These are phyloP conservation scores for Trichosurus vulpecula DNA, from an alignment of 2,797 vertebrate genomes.

Conservation along the genomic window DNA sequence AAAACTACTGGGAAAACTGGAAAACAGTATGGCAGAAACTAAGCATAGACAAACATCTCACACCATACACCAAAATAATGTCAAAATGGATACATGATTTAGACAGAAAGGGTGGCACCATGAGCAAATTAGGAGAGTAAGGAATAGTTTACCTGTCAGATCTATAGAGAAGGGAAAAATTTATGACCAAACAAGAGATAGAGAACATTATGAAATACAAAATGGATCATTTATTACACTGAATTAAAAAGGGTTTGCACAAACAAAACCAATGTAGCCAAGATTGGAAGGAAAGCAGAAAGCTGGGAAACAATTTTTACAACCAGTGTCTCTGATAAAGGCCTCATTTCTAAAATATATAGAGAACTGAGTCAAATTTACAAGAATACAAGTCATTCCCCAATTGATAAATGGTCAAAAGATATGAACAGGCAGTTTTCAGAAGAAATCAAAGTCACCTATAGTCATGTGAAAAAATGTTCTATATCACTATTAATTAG, in stretches of 20 bases:
- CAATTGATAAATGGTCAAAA: neutral
- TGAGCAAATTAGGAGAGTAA: neutral
- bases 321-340: neutral
- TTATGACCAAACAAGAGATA: neutral
- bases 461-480: neutral
- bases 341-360: neutral
- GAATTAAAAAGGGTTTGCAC: neutral
- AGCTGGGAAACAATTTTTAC: neutral
- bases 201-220: neutral
- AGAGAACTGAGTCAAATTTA: neutral
- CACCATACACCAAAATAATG: neutral
- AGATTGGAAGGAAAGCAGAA: neutral
- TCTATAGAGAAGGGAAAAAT: neutral
- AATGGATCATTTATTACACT: neutral
- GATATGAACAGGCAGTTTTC: neutral
- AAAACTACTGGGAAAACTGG: too few species aligned
- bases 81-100: neutral
- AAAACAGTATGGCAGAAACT: neutral
- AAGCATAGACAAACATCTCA: neutral
- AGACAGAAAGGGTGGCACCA: neutral
- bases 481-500: too few species aligned
- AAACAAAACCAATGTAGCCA: neutral
- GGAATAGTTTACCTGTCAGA: neutral
- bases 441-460: neutral
- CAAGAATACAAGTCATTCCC: neutral